Base-by-base conservation (phyloP, 2,113 vertebrate genomes). In the Etheostoma cragini region DNA sequence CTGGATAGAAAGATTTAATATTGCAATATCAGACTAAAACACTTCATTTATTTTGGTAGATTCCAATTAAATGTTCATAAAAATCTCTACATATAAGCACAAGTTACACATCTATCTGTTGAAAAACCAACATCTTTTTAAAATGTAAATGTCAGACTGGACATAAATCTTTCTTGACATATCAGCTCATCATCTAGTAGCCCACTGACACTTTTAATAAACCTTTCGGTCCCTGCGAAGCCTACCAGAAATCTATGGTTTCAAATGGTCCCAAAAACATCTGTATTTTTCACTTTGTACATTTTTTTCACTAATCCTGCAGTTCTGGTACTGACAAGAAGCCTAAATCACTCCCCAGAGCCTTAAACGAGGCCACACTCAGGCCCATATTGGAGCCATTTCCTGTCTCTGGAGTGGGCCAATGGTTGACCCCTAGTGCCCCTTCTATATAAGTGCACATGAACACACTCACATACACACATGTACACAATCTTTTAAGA, bases 331-430 rank as follows among this genome's bases (percentile, higher is more conserved):
- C 69, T 85, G 84, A 89, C 85, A 79, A 76, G 62, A 21, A 60
- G 84, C 46, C 58, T 73, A 70, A 91, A 94, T 93, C 88, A 76
- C 88, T 91, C 93, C 89, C 88, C 47, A 53, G 90, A 87, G 91
- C 33, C 60, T 83, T 82, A 38, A 72, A 78, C 78, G 81, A 82
- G 90, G 87, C 92, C 85, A 73, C 78, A 82, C 83, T 90, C 85
- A 46, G 70, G 73, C 68, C 91, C 93, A 94, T 93, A 93, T 88
- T 94, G 92, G 89, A 94, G 82, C 87, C 89, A 95, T 95, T 95
- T 95, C 93, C 93, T 94, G 93, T 88, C 88, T 92, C 85, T 83
- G 79, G 87, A 91, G 89, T 91, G 83, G 91, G 86, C 87, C 87
- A 88, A 83, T 58, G 76, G 53, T 67, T 90, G 90, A 92, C 90